Conservation (phyloP, 2,888 invertebrate species). For the Ichneumoninae sp. region DNA sequence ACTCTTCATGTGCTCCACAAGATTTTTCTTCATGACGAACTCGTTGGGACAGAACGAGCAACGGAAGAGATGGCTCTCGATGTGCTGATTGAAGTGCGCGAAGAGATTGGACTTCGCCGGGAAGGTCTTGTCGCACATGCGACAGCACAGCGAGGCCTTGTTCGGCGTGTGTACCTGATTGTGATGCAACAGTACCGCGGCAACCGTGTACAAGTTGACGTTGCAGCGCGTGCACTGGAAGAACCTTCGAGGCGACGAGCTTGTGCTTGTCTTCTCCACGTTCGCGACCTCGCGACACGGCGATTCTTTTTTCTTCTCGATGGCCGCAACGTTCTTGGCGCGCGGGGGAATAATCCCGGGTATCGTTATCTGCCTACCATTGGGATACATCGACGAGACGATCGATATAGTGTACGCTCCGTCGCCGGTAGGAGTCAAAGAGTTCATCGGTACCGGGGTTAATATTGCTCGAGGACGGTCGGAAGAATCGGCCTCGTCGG, state of each 20-base stretch:
- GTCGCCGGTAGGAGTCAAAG: not conserved
- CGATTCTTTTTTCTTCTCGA: not conserved
- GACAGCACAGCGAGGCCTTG: slow-evolving; percentile 32
- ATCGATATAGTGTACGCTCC: not conserved
- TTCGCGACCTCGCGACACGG: not conserved
- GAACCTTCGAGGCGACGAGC: slow-evolving; percentile 32
- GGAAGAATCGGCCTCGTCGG: slow-evolving; percentile 36
- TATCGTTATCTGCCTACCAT: not conserved
- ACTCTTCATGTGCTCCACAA: slow-evolving; percentile 34
- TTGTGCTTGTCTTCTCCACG: not conserved
- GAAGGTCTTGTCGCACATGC: slow-evolving; percentile 54
- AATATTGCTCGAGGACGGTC: not conserved
- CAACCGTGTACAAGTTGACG: slow-evolving; percentile 49
- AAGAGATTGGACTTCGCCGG: slow-evolving; percentile 30
- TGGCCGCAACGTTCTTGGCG: not conserved
- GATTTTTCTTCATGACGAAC: slow-evolving; percentile 54
- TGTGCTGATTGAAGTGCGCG: slow-evolving; percentile 57
- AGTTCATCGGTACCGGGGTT: not conserved
- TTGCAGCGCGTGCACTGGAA: slow-evolving; percentile 62
- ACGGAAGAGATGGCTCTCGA: slow-evolving; percentile 58
- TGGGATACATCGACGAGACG: not conserved
- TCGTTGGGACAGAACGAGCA: slow-evolving; percentile 46
- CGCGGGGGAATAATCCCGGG: not conserved
- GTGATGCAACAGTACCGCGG: slow-evolving; percentile 59
- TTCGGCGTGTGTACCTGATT: slow-evolving; percentile 46